These are phyloP conservation scores for Yponomeuta evonymella DNA, from an alignment of 2,888 invertebrate genomes.

Conservation along the genomic window DNA sequence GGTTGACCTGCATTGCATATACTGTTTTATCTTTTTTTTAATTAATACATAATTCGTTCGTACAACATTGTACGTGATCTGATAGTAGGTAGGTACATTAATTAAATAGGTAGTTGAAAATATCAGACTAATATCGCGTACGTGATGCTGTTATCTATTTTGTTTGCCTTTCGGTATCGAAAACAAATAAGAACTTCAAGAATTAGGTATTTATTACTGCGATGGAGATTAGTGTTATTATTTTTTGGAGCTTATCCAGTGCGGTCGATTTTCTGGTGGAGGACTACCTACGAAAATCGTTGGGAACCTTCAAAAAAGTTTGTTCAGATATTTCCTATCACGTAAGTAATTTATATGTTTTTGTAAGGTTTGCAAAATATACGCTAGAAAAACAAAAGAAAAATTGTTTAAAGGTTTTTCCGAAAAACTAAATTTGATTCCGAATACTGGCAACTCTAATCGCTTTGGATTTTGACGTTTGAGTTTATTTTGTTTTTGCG, in stretches of 20 bases:
- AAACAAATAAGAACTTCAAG: background rate
- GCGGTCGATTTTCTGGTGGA: background rate
- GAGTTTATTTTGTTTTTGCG: background rate
- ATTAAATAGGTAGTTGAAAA: background rate
- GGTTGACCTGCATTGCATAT: background rate
- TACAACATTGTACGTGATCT: background rate
- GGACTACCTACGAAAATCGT: background rate
- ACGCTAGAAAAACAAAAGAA: too few relatives aligned
- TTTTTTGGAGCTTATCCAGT: background rate
- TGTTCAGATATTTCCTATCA: too few relatives aligned
- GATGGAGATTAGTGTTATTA: background rate
- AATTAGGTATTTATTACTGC: background rate
- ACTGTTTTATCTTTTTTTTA: background rate
- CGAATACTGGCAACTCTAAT: background rate
- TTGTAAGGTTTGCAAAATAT: too few relatives aligned
- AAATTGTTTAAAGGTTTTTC: too few relatives aligned
- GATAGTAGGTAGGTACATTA: background rate
- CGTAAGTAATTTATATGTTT: too few relatives aligned
- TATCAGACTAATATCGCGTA: constrained; percentile 33
- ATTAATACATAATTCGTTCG: background rate
- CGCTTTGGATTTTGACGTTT: background rate
- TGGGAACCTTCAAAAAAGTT: background rate
- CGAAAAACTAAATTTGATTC: too few relatives aligned
- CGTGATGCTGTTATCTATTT: constrained; percentile 41
- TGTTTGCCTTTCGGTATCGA: constrained; percentile 12